Conservation (phyloP, 2,888 invertebrate species). For the Coleophora flavipennella region DNA sequence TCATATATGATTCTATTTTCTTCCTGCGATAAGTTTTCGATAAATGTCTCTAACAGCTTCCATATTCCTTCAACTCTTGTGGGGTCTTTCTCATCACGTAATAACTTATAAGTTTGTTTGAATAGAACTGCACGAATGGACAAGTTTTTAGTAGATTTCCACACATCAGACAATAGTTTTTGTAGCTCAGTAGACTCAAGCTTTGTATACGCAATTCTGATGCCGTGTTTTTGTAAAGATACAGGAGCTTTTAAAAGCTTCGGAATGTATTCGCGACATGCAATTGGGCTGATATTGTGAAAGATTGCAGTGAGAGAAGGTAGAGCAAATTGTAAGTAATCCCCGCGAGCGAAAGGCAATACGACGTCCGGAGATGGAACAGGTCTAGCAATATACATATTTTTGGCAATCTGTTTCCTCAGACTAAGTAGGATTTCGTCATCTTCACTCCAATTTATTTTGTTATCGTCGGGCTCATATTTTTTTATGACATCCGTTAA, state of each 20-base stretch:
- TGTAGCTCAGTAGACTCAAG: constrained; percentile 27
- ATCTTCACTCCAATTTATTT: constrained; percentile 39
- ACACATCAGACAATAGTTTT: constrained; percentile 24
- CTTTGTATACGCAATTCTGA: constrained; percentile 30
- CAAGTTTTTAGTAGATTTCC: constrained; percentile 32
- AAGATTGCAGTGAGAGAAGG: constrained; percentile 41
- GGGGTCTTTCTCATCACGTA: constrained; percentile 25
- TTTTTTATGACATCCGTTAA: constrained; percentile 27
- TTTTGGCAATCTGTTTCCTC: constrained; percentile 40
- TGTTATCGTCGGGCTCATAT: constrained; percentile 32
- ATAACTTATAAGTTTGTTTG: constrained; percentile 23
- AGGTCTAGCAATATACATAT: constrained; percentile 42
- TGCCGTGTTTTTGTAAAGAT: constrained; percentile 39
- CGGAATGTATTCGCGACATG: constrained; percentile 24
- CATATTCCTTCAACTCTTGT: constrained; percentile 23
- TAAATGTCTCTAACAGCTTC: constrained; percentile 28
- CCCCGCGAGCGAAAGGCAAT: constrained; percentile 43
- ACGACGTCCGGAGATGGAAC: constrained; percentile 29
- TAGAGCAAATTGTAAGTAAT: constrained; percentile 44
- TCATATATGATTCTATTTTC: constrained; percentile 33
- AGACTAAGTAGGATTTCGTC: constrained; percentile 29
- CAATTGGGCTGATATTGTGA: constrained; percentile 27
- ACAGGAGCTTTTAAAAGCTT: constrained; percentile 33
- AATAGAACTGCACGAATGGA: constrained; percentile 33
- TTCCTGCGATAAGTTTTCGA: constrained; percentile 30